Evolutionary conservation across 2,888 invertebrate species (phyloP).

Genomic region (Yponomeuta cagnagella): DNA sequence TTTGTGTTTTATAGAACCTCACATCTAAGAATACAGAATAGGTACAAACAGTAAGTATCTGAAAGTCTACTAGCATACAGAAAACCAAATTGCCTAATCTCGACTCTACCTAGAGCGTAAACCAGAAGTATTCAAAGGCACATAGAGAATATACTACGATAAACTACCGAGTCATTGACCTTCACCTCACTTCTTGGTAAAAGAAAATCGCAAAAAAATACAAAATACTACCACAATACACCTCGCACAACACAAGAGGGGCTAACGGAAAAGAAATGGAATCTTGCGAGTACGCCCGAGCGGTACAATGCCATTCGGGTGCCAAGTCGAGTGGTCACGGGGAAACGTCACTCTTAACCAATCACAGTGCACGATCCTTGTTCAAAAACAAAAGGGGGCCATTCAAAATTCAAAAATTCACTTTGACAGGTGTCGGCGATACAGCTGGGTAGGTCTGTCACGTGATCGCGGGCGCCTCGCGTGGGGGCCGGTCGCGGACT

Average conservation of each 20-base stretch:
- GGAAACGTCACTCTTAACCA: conserved; percentile 18
- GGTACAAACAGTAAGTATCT: too few species aligned
- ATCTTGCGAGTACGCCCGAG: conserved; percentile 31
- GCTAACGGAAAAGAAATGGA: conserved; percentile 42
- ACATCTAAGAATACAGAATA: too few species aligned
- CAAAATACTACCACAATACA: conserved; percentile 22
- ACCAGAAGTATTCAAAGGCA: too few species aligned
- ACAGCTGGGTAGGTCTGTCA: conserved; percentile 26
- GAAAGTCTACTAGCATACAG: neutral
- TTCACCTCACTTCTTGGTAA: neutral
- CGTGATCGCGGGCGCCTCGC: conserved; percentile 40
- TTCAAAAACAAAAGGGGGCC: conserved; percentile 27
- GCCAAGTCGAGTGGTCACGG: neutral
- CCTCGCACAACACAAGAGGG: conserved; percentile 34
- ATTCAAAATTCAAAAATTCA: conserved; percentile 36
- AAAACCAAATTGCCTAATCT: neutral
- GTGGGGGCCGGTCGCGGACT: conserved; percentile 63
- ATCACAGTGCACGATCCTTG: conserved; percentile 51
- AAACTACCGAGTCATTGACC: conserved; percentile 4
- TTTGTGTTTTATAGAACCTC: neutral
- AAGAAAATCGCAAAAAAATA: conserved; percentile 7
- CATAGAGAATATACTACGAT: neutral
- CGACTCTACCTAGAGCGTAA: neutral
- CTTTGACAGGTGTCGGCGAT: conserved; percentile 40
- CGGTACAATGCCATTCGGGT: conserved; percentile 30